Conservation (phyloP, 2,888 invertebrate species). For the Tortrix viridana region DNA sequence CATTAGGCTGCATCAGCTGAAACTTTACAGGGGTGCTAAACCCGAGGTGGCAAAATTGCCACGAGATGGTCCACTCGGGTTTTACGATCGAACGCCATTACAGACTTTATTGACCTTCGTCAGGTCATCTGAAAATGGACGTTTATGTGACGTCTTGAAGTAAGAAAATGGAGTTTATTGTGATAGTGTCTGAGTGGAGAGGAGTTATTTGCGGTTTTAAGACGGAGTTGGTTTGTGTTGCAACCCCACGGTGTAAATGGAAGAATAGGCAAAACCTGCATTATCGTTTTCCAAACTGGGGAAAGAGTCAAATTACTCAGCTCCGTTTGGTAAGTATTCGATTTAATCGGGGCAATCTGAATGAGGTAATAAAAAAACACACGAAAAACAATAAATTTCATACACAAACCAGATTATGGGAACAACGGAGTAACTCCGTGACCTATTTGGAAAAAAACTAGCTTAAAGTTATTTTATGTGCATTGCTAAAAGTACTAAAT, state of each 20-base stretch:
- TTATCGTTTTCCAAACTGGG: no score
- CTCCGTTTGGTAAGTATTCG: no score
- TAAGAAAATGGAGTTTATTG: conserved; percentile 44
- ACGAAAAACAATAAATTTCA: no score
- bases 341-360: no score
- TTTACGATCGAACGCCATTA: conserved; percentile 72
- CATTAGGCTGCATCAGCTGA: conserved; percentile 39
- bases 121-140: conserved; percentile 67
- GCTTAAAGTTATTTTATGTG: background rate
- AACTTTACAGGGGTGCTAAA: conserved; percentile 54
- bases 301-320: no score
- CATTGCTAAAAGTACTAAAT: conserved; percentile 32
- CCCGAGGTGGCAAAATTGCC: conserved; percentile 12
- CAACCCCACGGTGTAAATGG: background rate
- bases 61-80: background rate
- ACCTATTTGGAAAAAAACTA: no score
- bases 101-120: conserved; percentile 76
- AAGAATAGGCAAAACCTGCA: background rate
- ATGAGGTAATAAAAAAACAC: no score
- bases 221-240: background rate
- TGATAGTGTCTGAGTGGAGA: conserved; percentile 2
- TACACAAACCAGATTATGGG: no score
- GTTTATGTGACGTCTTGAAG: conserved; percentile 42
- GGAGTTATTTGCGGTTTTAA: conserved; percentile 1
- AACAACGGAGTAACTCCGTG: no score